Base-by-base conservation (phyloP, 2,113 vertebrate species). In the Orientallactaga bullata region DNA sequence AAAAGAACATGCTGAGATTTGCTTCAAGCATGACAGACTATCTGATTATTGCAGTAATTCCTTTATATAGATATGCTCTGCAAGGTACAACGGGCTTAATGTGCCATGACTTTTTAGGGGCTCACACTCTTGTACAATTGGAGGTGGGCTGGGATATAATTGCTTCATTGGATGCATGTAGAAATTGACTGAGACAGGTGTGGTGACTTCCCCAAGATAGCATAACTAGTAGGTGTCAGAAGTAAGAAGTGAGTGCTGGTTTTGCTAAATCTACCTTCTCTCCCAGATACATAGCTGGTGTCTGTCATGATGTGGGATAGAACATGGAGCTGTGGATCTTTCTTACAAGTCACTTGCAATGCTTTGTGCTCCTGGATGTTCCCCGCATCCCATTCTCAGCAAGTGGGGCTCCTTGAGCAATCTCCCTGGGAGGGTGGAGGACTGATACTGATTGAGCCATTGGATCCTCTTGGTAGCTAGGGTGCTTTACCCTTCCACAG, bases 181-280 rank as follows among this genome's bases (percentile, higher is more conserved):
- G 73, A 94, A 91, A 37, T 24, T 84, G 65, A 66, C 87, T 84
- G 77, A 91, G 86, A 88, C 7, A 69, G n/a, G 12, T 65, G 28
- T 35, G 51, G 30, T 91, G 58, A 94, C 55, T 81, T 90, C 26
- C 21, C 30, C 58, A 77, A 9, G 18, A 17, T 81, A 61, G 87
- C 26, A 35, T 13, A 71, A 42, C 23, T 23, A 5, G 2, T 85
- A 78, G 23, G 8, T 84, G 28, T 61, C 42, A 16, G 26, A 66
- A 77, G 21, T 60, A 51, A 81, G 65, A 76, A 58, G 76, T 35
- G 42, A 39, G 55, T 51, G 51, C 61, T 47, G 3, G 55, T 93
- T 66, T 47, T 16, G 26, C 37, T n/a, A 39, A 23, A 15, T 5
- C 23, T 9, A 66, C 69, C 39, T 69, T 47, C 21, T 69, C 47